Conservation (phyloP, 2,888 invertebrate genomes). For the Apodemia zela region DNA sequence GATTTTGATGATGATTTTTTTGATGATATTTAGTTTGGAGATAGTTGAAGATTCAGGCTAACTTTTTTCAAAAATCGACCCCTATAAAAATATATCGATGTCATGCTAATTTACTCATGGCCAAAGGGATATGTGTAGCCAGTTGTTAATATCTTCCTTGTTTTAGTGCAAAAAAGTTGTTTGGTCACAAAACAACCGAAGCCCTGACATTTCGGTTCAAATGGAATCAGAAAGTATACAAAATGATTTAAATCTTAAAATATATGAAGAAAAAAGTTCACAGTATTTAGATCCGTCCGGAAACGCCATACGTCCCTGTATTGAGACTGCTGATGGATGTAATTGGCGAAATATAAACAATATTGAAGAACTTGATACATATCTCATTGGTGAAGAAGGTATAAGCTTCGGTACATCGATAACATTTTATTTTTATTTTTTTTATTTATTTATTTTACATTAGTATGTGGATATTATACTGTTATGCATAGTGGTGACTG, state of each 20-base stretch:
- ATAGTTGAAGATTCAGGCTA: no score
- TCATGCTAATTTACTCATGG: no score
- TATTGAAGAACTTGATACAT: conserved; percentile 44
- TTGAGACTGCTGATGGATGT: conserved; percentile 25
- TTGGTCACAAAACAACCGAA: not conserved
- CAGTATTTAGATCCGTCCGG: conserved; percentile 34
- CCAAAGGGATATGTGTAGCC: no score
- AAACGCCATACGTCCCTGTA: not conserved
- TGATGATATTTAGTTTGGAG: no score
- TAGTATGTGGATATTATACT: no score
- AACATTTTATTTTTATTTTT: no score
- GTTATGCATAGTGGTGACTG: no score
- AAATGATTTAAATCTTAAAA: not conserved
- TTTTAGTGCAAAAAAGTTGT: not conserved
- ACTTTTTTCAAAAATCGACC: no score
- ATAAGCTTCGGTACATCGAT: not conserved
- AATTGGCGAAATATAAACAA: conserved; percentile 50
- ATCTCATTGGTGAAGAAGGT: conserved; percentile 28
- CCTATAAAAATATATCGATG: no score
- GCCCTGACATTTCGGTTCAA: not conserved
- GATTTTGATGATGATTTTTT: no score
- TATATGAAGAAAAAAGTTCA: conserved; percentile 32
- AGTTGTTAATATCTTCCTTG: not conserved
- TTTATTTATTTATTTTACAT: no score
- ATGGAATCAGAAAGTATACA: not conserved